These are phyloP conservation scores for Acrobasis suavella DNA, from an alignment of 2,888 invertebrate species.

Conservation along the genomic window DNA sequence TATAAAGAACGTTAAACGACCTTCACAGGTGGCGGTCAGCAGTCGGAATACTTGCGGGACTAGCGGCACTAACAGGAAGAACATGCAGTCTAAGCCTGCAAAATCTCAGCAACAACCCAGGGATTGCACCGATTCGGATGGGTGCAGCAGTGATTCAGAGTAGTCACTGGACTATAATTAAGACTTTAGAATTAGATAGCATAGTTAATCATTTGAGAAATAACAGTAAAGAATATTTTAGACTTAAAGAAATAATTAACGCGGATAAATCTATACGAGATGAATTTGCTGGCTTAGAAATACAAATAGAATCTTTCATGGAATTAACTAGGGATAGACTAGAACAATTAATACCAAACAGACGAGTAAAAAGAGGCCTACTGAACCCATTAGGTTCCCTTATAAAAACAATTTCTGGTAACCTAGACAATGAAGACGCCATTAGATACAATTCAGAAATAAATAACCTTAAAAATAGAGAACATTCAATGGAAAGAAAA, in stretches of 20 bases:
- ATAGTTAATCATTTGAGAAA: constrained; percentile 11
- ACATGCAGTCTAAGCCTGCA: constrained; percentile 7
- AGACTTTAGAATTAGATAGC: constrained; percentile 18
- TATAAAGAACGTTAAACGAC: constrained; percentile 26
- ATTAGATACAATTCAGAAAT: constrained; percentile 23
- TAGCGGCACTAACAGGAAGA: neutral
- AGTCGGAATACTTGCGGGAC: constrained; percentile 7
- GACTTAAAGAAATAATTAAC: constrained; percentile 4
- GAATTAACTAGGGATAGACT: constrained; percentile 20
- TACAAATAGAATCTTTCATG: constrained; percentile 21
- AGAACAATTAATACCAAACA: constrained; percentile 18
- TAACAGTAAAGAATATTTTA: constrained; percentile 12
- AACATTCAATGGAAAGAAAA: constrained; percentile 24
- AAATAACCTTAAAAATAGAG: constrained; percentile 18
- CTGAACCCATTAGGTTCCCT: constrained; percentile 25
- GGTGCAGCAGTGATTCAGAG: constrained; percentile 23
- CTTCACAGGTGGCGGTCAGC: constrained; percentile 9
- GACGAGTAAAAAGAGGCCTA: constrained; percentile 14
- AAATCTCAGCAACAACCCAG: constrained; percentile 17
- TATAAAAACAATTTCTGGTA: constrained; percentile 23
- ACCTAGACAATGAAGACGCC: constrained; percentile 24
- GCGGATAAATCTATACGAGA: neutral
- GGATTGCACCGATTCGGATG: constrained; percentile 22
- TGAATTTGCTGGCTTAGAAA: constrained; percentile 16
- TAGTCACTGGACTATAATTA: constrained; percentile 23